Conservation (phyloP, 2,888 invertebrate species). For the Yponomeuta cagnagella region DNA sequence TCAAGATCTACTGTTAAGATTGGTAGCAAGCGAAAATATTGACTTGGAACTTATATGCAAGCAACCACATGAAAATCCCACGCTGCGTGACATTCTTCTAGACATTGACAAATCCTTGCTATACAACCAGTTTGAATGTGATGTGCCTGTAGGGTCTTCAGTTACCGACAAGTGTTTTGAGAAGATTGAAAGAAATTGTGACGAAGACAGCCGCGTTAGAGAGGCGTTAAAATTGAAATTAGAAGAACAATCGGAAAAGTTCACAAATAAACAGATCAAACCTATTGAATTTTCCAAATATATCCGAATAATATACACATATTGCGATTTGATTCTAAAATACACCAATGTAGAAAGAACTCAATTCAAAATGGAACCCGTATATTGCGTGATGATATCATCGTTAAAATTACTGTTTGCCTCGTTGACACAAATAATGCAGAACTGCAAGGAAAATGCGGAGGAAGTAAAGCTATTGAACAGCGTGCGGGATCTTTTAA, state of each 20-base stretch:
- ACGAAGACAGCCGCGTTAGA: constrained; percentile 26
- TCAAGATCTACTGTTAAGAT: constrained; percentile 41
- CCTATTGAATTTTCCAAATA: constrained; percentile 36
- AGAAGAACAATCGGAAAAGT: constrained; percentile 25
- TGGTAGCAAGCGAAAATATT: constrained; percentile 54
- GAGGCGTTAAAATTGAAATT: constrained; percentile 33
- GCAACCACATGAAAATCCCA: neutral
- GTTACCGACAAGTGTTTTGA: constrained; percentile 21
- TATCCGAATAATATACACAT: constrained; percentile 34
- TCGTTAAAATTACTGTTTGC: constrained; percentile 36
- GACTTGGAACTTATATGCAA: constrained; percentile 14
- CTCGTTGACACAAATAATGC: constrained; percentile 33
- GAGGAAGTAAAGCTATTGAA: constrained; percentile 40
- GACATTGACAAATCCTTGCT: constrained; percentile 48
- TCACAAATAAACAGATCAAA: constrained; percentile 28
- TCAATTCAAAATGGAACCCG: constrained; percentile 29
- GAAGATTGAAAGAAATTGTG: constrained; percentile 32
- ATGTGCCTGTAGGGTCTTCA: constrained; percentile 22
- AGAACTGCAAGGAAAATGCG: constrained; percentile 32
- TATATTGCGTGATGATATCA: constrained; percentile 30
- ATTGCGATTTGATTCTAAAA: constrained; percentile 40
- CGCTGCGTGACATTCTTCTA: constrained; percentile 43
- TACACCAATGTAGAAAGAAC: constrained; percentile 31
- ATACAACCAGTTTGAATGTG: constrained; percentile 54
- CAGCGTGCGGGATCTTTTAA: constrained; percentile 37